Evolutionary conservation across 2,888 invertebrate genomes (phyloP).

Genomic region (Pandemis heparana): DNA sequence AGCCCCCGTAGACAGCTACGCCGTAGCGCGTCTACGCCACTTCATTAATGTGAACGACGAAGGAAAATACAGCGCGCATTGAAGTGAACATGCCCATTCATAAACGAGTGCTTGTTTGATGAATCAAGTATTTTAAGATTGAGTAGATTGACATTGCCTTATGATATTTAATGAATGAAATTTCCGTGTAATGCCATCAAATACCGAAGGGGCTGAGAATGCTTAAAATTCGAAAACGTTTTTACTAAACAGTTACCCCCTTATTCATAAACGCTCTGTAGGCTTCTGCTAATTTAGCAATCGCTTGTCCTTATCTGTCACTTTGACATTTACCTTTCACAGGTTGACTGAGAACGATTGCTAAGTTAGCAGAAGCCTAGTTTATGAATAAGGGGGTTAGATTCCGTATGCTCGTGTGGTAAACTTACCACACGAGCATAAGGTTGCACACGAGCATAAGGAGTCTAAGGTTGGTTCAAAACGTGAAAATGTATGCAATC

Average conservation of each 20-base stretch:
- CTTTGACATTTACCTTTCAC: too few species aligned
- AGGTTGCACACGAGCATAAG: too few species aligned
- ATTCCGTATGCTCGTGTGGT: too few species aligned
- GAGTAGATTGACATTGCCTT: constrained; percentile 5
- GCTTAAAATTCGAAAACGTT: constrained; percentile 17
- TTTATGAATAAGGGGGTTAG: too few species aligned
- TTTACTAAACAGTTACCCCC: constrained; percentile 43
- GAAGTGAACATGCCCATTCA: background rate
- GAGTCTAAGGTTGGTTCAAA: too few species aligned
- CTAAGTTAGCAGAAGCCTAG: too few species aligned
- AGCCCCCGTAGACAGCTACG: constrained; percentile 17
- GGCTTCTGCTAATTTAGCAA: too few species aligned
- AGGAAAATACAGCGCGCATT: constrained; percentile 12
- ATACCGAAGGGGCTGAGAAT: background rate
- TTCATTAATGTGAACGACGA: constrained; percentile 24
- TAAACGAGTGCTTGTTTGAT: constrained; percentile 4
- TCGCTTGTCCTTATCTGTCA: too few species aligned
- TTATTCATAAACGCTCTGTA: too few species aligned
- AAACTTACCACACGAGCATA: too few species aligned
- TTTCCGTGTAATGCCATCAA: background rate
- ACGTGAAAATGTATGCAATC: too few species aligned
- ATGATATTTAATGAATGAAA: background rate
- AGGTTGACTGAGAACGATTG: too few species aligned
- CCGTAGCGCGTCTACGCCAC: constrained; percentile 27
- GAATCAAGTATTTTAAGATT: constrained; percentile 18